Conservation (phyloP, 2,888 invertebrate genomes). For the Endotricha flammealis region DNA sequence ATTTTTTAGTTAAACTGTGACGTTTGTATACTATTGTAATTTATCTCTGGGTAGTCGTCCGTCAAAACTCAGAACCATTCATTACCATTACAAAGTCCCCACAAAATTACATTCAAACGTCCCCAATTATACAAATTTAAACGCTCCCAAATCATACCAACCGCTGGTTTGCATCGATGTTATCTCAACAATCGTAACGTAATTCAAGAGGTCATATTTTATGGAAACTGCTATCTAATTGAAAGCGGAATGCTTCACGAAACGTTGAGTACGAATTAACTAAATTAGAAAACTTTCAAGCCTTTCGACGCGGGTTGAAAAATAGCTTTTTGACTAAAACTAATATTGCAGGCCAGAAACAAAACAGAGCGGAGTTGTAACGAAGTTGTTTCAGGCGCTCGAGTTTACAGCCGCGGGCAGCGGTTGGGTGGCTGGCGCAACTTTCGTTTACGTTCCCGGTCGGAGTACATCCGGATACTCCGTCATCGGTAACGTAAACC, state of each 20-base stretch:
- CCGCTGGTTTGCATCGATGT: constrained; percentile 34
- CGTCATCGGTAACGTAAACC: constrained; percentile 62
- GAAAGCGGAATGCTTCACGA: constrained; percentile 40
- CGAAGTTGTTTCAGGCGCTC: constrained; percentile 66
- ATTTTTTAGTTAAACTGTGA: no score
- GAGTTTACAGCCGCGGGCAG: constrained; percentile 65
- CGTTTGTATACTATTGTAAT: no score
- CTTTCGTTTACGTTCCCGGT: constrained; percentile 48
- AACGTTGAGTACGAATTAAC: constrained; percentile 63
- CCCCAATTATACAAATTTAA: no score
- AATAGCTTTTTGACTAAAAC: constrained; percentile 76
- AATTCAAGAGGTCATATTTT: constrained; percentile 41
- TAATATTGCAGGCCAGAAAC: constrained; percentile 71
- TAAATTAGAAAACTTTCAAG: constrained; percentile 75
- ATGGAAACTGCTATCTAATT: constrained; percentile 41
- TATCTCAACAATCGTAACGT: constrained; percentile 44
- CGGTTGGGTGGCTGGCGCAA: constrained; percentile 23
- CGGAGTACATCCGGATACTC: constrained; percentile 36
- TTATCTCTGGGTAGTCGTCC: no score
- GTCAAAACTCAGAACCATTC: constrained; percentile 7
- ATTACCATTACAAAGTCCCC: constrained; percentile 9
- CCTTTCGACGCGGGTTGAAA: constrained; percentile 69
- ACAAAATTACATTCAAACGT: constrained; percentile 12
- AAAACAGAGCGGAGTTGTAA: constrained; percentile 69
- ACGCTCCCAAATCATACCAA: constrained; percentile 13